phyloP scores from a whole-genome alignment of 2,888 invertebrate genomes.

The Glomeris marginata region DNA sequence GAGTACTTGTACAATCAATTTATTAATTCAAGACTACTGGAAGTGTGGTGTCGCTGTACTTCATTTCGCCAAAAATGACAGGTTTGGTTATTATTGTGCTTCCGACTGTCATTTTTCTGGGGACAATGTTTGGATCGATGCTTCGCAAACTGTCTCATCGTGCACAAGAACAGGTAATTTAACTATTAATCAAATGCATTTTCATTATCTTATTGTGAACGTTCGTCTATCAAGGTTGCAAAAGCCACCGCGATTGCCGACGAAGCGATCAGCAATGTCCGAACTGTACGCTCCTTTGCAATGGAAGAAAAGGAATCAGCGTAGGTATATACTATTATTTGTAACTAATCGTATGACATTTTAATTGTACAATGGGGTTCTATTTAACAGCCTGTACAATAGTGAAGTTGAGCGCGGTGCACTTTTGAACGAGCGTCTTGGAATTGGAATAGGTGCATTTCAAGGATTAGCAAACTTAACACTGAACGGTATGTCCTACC shows the following conservation, averaged over 20 bases:
- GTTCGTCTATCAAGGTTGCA: slow-evolving; percentile 43
- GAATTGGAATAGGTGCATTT: slow-evolving; percentile 80
- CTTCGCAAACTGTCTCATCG: slow-evolving; percentile 58
- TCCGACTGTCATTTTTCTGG: slow-evolving; percentile 69
- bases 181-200: no score
- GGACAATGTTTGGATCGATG: slow-evolving; percentile 62
- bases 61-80: slow-evolving; percentile 84
- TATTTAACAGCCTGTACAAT: slow-evolving; percentile 37
- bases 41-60: slow-evolving; percentile 57
- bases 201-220: background rate
- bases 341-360: background rate
- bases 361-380: background rate
- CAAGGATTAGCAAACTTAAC: slow-evolving; percentile 40
- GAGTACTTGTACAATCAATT: slow-evolving; percentile 3
- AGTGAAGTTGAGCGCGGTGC: slow-evolving; percentile 59
- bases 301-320: slow-evolving; percentile 71
- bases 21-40: slow-evolving; percentile 39
- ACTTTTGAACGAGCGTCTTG: slow-evolving; percentile 57
- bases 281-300: slow-evolving; percentile 87
- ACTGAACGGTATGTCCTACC: slow-evolving; percentile 32
- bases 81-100: slow-evolving; percentile 66
- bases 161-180: slow-evolving; percentile 62
- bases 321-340: slow-evolving; percentile 26
- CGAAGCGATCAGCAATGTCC: slow-evolving; percentile 82
- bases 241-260: slow-evolving; percentile 77